Conservation (phyloP, 30 jellyfish, hydroid and myxozoan genomes). For the Aurelia coerulea region DNA sequence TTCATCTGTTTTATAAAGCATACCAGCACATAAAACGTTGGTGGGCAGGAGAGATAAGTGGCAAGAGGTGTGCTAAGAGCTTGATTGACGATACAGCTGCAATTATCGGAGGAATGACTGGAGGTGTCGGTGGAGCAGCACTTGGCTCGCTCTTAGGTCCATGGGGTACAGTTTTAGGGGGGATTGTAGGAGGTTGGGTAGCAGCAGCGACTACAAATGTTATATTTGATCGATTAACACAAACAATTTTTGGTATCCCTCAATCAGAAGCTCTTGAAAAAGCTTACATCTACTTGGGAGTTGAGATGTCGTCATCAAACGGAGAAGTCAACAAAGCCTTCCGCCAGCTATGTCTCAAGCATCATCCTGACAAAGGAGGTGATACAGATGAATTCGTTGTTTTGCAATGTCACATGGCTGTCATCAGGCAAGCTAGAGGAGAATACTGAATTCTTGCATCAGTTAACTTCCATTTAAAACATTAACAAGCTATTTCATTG, state of each 20-base stretch:
- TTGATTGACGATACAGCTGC: slow-evolving; percentile 37
- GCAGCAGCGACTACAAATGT: neutral
- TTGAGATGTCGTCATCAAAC: slow-evolving; percentile 2
- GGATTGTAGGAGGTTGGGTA: slow-evolving; percentile 8
- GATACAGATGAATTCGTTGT: neutral
- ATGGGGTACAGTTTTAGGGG: slow-evolving; percentile 26
- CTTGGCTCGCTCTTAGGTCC: slow-evolving; percentile 48
- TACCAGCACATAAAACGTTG: slow-evolving; percentile 21
- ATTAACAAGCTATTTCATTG: too few species aligned
- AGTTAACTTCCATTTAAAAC: too few species aligned
- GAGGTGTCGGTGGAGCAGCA: slow-evolving; percentile 53
- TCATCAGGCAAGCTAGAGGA: slow-evolving; percentile 19
- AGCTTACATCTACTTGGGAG: slow-evolving; percentile 36
- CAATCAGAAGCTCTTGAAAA: slow-evolving; percentile 17
- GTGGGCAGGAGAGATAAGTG: slow-evolving; percentile 65
- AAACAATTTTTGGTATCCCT: slow-evolving; percentile 27
- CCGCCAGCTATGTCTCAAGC: neutral
- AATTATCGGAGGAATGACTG: slow-evolving; percentile 33
- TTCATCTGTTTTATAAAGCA: slow-evolving; percentile 9
- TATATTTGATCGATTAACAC: slow-evolving; percentile 8
- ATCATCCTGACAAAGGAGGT: slow-evolving; percentile 34
- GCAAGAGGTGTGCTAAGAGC: slow-evolving; percentile 43
- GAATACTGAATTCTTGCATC: neutral
- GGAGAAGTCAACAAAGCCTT: slow-evolving; percentile 30
- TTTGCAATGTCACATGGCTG: slow-evolving; percentile 7